A percentile compares a stretch with the other conserved stretches of the same genome.
phyloP scores from a whole-genome alignment of 2,888 invertebrate species.

The Ametastegia equiseti region DNA sequence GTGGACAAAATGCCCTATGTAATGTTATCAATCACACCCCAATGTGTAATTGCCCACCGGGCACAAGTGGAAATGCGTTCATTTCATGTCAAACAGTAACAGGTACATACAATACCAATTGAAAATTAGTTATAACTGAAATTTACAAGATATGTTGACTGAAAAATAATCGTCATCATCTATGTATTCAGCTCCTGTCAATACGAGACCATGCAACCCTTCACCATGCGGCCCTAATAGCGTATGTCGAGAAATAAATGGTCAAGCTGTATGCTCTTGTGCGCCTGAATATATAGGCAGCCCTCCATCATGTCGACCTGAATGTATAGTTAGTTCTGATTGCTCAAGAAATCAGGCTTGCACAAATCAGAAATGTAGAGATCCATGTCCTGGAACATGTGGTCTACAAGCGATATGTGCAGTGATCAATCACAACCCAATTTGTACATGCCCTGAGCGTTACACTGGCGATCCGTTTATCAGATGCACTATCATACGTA shows the following conservation, averaged over 20 bases:
- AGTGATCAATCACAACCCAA: slow-evolving; percentile 65
- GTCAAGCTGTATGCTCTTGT: slow-evolving; percentile 70
- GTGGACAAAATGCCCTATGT: slow-evolving; percentile 86
- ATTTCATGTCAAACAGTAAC: slow-evolving; percentile 80
- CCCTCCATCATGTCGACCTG: slow-evolving; percentile 66
- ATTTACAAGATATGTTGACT: not conserved
- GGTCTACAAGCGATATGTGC: slow-evolving; percentile 70
- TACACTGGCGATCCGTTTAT: slow-evolving; percentile 68
- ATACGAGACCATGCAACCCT: slow-evolving; percentile 78
- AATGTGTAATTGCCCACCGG: slow-evolving; percentile 85
- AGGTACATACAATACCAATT: slow-evolving; percentile 74
- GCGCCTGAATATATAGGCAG: slow-evolving; percentile 67
- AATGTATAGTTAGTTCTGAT: slow-evolving; percentile 62
- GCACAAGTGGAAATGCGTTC: slow-evolving; percentile 86
- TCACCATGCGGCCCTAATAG: slow-evolving; percentile 88
- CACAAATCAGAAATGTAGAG: slow-evolving; percentile 69
- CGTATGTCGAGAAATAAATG: slow-evolving; percentile 81
- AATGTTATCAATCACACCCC: slow-evolving; percentile 87
- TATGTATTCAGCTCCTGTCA: slow-evolving; percentile 46
- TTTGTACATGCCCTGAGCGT: slow-evolving; percentile 62
- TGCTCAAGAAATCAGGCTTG: slow-evolving; percentile 69
- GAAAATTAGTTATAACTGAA: not conserved
- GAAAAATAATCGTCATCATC: slow-evolving; percentile 74
- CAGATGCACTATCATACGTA: slow-evolving; percentile 70
- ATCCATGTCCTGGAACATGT: slow-evolving; percentile 71